phyloP scores from a whole-genome alignment of 2,113 vertebrate genomes.

The Rhinopomastus cyanomelas region DNA sequence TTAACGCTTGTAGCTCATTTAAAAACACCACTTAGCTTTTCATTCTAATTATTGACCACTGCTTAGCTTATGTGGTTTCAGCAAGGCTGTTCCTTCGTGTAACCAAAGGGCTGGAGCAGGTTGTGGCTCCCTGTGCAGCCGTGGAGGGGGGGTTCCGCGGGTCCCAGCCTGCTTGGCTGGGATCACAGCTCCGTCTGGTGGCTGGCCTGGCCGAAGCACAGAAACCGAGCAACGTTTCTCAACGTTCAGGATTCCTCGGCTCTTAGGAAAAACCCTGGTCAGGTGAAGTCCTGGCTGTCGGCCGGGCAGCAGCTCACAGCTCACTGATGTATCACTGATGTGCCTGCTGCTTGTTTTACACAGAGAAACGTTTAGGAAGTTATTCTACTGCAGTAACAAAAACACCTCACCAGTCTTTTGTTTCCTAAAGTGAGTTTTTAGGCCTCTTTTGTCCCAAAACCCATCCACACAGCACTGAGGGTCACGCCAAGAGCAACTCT shows the following conservation, averaged over 20 bases:
- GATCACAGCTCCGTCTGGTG: background rate
- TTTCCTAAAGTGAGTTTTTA: background rate
- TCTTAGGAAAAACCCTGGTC: accelerated
- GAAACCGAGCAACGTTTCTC: accelerated
- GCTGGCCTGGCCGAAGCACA: background rate
- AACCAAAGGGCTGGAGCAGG: accelerated
- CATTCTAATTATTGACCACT: accelerated
- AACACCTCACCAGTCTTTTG: background rate
- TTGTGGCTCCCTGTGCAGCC: background rate
- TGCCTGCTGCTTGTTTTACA: background rate
- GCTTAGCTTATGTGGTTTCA: accelerated
- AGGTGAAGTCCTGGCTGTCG: accelerated
- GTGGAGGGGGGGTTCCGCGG: too few species aligned
- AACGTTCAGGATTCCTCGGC: accelerated
- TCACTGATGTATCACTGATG: background rate
- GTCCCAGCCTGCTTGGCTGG: background rate
- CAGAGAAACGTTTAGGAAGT: background rate
- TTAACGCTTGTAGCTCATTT: accelerated
- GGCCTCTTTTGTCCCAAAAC: background rate
- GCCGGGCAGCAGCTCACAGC: accelerated
- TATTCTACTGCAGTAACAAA: background rate
- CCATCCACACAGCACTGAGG: background rate
- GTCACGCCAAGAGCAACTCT: too few species aligned
- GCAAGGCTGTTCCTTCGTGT: accelerated
- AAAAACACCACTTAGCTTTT: accelerated